These are phyloP conservation scores for Cirrhinus molitorella DNA, from an alignment of 2,797 vertebrate species.

Conservation along the genomic window DNA sequence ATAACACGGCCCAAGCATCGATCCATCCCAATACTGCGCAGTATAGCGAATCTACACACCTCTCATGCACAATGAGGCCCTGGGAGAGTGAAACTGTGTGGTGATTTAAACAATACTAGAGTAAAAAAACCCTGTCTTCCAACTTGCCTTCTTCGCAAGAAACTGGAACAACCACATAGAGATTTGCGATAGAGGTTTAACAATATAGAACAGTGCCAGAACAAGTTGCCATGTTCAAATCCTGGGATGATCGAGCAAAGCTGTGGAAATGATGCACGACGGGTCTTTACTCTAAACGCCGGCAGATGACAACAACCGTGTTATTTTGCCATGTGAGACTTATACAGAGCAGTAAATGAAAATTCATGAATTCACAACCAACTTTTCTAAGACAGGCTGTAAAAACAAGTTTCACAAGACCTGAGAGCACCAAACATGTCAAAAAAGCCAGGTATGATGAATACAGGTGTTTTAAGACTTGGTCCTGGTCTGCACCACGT, in stretches of 20 bases:
- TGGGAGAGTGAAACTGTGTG: background rate
- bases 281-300: slow-evolving; percentile 11
- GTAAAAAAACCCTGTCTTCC: background rate
- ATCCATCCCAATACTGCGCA: slow-evolving; percentile 49
- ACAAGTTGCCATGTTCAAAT: background rate
- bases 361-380: slow-evolving; percentile 26
- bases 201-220: background rate
- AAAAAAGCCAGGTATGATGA: slow-evolving; percentile 6
- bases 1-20: slow-evolving; percentile 52
- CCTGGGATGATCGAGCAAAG: background rate
- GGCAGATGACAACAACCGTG: slow-evolving; percentile 42
- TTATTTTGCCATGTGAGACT: slow-evolving; percentile 57
- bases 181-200: background rate
- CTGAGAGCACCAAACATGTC: slow-evolving; percentile 56
- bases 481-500: slow-evolving; percentile 43
- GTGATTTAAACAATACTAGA: slow-evolving; percentile 15
- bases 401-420: slow-evolving; percentile 51
- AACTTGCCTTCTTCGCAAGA: background rate
- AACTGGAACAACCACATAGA: background rate
- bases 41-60: slow-evolving; percentile 19
- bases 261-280: background rate
- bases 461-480: slow-evolving; percentile 53
- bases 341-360: slow-evolving; percentile 39
- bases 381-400: slow-evolving; percentile 46
- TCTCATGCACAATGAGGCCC: slow-evolving; percentile 1